phyloP scores from a whole-genome alignment of 2,797 vertebrate genomes.

The Phataginus tetradactyla region DNA sequence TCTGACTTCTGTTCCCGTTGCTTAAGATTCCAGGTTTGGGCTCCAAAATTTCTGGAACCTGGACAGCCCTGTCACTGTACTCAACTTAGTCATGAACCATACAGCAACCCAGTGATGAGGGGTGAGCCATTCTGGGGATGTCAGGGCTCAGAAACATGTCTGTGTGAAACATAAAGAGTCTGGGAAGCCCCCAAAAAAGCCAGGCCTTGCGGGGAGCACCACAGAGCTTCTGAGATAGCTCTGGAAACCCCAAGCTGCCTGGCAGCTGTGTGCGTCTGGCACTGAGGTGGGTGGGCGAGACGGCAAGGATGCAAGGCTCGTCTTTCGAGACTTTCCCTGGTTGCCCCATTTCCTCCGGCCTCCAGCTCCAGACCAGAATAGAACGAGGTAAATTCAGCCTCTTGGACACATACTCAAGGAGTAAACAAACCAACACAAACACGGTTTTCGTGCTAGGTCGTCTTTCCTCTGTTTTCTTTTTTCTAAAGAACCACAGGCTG shows the following conservation, averaged over 20 bases:
- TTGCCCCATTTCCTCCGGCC: conserved; percentile 61
- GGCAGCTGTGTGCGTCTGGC: background rate
- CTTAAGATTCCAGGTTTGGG: background rate
- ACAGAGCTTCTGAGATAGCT: background rate
- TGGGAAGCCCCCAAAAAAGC: background rate
- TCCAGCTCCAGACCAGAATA: conserved; percentile 65
- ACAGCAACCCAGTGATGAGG: background rate
- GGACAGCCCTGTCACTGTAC: background rate
- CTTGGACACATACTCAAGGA: conserved; percentile 10
- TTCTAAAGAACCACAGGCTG: conserved; percentile 45
- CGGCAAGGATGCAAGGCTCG: background rate
- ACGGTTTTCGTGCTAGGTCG: background rate
- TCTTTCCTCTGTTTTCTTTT: background rate
- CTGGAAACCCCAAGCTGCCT: background rate
- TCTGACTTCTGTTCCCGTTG: too few species aligned
- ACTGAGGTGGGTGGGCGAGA: background rate
- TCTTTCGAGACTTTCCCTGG: conserved; percentile 3
- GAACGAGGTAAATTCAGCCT: conserved; percentile 20
- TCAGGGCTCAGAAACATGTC: background rate
- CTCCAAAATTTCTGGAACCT: background rate
- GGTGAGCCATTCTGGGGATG: background rate
- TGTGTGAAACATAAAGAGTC: background rate
- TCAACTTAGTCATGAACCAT: background rate
- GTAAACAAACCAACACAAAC: conserved; percentile 40
- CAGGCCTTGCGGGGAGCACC: background rate